phyloP scores from a whole-genome alignment of 2,113 vertebrate genomes.

The Trematomus loennbergii region DNA sequence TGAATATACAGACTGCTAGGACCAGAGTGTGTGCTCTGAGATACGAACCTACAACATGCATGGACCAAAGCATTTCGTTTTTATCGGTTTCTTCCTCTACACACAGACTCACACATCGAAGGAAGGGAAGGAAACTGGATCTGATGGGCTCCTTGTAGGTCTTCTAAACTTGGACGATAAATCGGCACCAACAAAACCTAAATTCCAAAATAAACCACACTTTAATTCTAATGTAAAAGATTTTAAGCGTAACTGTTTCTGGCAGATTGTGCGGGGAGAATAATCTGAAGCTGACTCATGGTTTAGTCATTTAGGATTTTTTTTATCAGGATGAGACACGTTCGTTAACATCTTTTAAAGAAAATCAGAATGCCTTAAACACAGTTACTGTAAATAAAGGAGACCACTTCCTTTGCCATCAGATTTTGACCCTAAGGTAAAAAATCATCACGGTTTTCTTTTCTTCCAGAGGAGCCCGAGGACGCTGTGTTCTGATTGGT shows the following conservation, averaged over 20 bases:
- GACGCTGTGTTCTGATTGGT: background rate
- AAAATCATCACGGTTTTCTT: background rate
- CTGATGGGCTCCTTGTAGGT: background rate
- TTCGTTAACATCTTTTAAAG: conserved; percentile 10
- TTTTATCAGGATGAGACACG: background rate
- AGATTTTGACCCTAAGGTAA: background rate
- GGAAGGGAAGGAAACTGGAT: no score
- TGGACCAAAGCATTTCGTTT: conserved; percentile 90
- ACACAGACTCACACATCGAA: conserved; percentile 24
- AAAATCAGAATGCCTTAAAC: conserved; percentile 66
- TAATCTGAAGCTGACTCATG: background rate
- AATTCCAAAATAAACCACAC: conserved; percentile 15
- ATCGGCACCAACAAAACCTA: conserved; percentile 8
- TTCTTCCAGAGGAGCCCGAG: conserved; percentile 1
- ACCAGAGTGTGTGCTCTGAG: conserved; percentile 25
- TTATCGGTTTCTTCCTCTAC: conserved; percentile 52
- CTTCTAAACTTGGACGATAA: conserved; percentile 5
- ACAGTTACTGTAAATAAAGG: conserved; percentile 25
- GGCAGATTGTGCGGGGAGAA: conserved; percentile 12
- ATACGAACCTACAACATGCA: conserved; percentile 82
- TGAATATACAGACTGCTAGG: conserved; percentile 18
- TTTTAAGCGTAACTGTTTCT: conserved; percentile 12
- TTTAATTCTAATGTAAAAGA: conserved; percentile 1
- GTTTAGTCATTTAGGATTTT: background rate
- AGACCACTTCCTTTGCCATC: conserved; percentile 17